Evolutionary conservation across 2,888 invertebrate genomes (phyloP).

Genomic region (Aspidapion aeneum): DNA sequence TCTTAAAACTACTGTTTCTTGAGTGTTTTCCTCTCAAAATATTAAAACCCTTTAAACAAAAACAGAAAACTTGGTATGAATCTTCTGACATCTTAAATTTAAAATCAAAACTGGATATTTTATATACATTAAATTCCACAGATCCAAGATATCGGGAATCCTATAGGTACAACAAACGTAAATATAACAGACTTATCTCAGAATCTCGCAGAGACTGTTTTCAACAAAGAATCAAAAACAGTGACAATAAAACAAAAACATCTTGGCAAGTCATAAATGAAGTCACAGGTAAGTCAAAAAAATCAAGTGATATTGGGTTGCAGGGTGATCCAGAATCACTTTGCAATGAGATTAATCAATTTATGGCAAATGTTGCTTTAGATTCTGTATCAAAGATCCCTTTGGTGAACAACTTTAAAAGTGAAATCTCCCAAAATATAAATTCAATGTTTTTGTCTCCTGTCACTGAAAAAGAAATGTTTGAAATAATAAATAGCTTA

Average conservation of each 20-base stretch:
- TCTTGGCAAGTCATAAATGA: not conserved
- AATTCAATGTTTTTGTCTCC: not conserved
- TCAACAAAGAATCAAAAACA: not conserved
- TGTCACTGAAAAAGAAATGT: not conserved
- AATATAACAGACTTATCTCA: not conserved
- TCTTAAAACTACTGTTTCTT: not conserved
- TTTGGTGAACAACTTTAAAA: not conserved
- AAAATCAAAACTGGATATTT: not conserved
- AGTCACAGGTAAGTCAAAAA: not conserved
- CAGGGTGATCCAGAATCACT: not conserved
- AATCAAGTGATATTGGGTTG: not conserved
- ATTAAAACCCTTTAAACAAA: not conserved
- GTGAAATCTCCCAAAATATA: not conserved
- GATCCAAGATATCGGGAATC: not conserved
- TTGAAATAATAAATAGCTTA: not conserved
- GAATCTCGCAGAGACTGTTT: not conserved
- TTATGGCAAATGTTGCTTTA: not conserved
- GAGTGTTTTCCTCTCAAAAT: not conserved
- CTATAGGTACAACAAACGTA: not conserved
- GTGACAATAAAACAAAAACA: not conserved
- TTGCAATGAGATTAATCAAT: not conserved
- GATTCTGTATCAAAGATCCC: not conserved
- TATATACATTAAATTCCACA: not conserved
- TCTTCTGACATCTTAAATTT: not conserved
- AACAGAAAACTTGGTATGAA: not conserved